phyloP scores from a whole-genome alignment of 2,888 invertebrate species.

The Macrostomum cliftonense region DNA sequence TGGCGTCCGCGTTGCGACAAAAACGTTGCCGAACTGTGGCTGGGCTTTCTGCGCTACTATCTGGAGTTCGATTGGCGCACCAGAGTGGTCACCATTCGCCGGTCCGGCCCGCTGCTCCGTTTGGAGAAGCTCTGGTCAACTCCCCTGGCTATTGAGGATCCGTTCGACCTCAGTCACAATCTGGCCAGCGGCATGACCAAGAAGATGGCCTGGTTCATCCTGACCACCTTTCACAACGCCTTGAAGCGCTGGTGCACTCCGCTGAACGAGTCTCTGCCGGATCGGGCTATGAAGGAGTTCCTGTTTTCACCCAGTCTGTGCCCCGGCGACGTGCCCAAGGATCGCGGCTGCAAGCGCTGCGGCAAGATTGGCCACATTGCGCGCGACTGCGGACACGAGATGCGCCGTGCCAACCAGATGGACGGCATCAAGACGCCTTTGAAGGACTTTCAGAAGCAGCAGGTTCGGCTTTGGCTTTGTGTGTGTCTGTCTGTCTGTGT shows the following conservation, averaged over 20 bases:
- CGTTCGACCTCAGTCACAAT: slow-evolving; percentile 45
- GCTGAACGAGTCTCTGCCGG: not conserved
- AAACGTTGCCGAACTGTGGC: slow-evolving; percentile 41
- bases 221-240: too few relatives aligned
- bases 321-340: slow-evolving; percentile 39
- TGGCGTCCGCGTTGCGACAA: slow-evolving; percentile 27
- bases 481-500: too few relatives aligned
- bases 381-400: slow-evolving; percentile 31
- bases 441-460: too few relatives aligned
- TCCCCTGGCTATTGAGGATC: slow-evolving; percentile 46
- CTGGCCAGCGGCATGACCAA: slow-evolving; percentile 43
- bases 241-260: too few relatives aligned
- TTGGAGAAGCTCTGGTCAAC: slow-evolving; percentile 44
- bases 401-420: too few relatives aligned
- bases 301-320: slow-evolving; percentile 34
- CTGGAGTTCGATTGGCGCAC: slow-evolving; percentile 41
- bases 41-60: slow-evolving; percentile 43
- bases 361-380: slow-evolving; percentile 43
- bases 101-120: slow-evolving; percentile 37
- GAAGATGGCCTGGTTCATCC: slow-evolving; percentile 24
- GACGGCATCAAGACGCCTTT: too few relatives aligned
- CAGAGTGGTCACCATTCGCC: slow-evolving; percentile 41
- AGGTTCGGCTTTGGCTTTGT: too few relatives aligned
- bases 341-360: slow-evolving; percentile 42
- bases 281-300: slow-evolving; percentile 24